Conservation (phyloP, 1,140 invertebrate species). For the Acromyrmex echinatior region DNA sequence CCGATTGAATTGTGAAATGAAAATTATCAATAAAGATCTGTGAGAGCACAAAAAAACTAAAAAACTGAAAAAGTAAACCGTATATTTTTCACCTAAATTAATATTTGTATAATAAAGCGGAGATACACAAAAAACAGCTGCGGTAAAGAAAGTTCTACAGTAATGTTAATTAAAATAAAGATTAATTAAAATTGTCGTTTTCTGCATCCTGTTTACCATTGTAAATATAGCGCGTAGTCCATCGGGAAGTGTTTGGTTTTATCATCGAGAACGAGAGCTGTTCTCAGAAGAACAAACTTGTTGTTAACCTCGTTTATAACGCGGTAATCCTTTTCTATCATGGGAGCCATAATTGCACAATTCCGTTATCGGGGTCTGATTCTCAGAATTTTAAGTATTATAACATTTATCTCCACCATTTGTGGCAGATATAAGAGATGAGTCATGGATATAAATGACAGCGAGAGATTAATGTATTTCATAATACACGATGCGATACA, state of each 20-base stretch:
- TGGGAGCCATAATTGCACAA: conserved; percentile 63
- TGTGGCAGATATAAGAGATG: conserved; percentile 25
- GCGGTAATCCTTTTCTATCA: conserved; percentile 47
- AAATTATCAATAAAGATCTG: conserved; percentile 15
- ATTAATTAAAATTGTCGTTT: conserved; percentile 46
- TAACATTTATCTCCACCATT: conserved; percentile 46
- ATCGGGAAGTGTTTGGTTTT: conserved; percentile 40
- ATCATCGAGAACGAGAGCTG: conserved; percentile 34
- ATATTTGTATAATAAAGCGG: conserved; percentile 2
- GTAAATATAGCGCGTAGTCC: conserved; percentile 3
- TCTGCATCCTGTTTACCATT: not conserved
- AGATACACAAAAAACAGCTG: not conserved
- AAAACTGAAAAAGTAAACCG: not conserved
- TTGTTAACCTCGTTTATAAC: conserved; percentile 57
- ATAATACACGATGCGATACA: conserved; percentile 28
- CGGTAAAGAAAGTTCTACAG: not conserved
- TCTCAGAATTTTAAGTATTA: conserved; percentile 31
- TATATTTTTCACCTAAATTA: not conserved
- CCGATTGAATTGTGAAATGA: conserved; percentile 8
- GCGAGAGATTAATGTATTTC: conserved; percentile 55
- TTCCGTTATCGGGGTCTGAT: conserved; percentile 47
- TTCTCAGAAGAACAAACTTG: conserved; percentile 51
- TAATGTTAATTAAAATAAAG: conserved; percentile 36
- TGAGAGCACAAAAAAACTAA: not conserved
- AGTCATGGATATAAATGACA: conserved; percentile 40